Evolutionary conservation across 2,797 vertebrate species (phyloP).

Genomic region (Buceros bicornis): DNA sequence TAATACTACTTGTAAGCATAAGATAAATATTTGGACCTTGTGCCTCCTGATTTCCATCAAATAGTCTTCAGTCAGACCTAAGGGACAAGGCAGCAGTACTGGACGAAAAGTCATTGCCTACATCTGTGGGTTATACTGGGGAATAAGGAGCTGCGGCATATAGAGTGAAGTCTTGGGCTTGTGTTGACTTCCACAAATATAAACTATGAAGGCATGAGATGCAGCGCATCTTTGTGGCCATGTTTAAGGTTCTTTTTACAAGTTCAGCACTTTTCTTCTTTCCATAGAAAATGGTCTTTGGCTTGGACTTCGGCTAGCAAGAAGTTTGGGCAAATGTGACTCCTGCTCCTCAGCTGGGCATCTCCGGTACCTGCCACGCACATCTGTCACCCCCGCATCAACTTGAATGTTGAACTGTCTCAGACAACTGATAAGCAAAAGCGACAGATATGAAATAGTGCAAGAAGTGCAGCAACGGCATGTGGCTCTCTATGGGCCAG

Average conservation of each 20-base stretch:
- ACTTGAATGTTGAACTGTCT: neutral
- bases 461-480: neutral
- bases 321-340: neutral
- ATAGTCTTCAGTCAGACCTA: neutral
- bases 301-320: neutral
- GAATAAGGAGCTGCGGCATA: neutral
- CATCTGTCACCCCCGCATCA: rapidly evolving
- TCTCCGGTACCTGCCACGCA: neutral
- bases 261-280: neutral
- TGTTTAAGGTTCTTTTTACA: neutral
- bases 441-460: neutral
- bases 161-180: neutral
- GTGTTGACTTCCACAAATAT: neutral
- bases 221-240: neutral
- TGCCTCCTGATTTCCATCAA: slow-evolving; percentile 9
- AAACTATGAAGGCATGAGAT: neutral
- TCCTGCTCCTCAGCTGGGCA: neutral
- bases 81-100: neutral
- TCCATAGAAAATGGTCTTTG: neutral
- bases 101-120: neutral
- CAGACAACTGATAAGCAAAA: neutral
- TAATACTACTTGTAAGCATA: neutral
- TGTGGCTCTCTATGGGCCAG: neutral
- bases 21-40: slow-evolving; percentile 23
- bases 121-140: neutral